phyloP scores from a whole-genome alignment of 2,113 vertebrate genomes.

The Bos javanicus region DNA sequence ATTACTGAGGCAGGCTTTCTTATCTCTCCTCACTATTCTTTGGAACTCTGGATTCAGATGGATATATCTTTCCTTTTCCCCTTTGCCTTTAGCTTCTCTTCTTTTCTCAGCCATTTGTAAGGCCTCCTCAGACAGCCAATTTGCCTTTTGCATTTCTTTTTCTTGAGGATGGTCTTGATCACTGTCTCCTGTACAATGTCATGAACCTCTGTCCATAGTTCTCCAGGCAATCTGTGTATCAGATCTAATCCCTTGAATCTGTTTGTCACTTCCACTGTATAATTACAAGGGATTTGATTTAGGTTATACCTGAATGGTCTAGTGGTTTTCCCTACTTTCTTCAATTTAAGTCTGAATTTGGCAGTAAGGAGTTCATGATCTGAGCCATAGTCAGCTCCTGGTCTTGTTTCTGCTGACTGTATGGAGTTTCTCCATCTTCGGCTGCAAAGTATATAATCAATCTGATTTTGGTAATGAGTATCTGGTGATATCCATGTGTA shows the following conservation, averaged over 20 bases:
- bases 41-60: not conserved
- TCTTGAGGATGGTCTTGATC: not conserved
- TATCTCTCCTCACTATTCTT: not conserved
- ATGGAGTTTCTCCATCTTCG: not conserved
- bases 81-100: not conserved
- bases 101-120: not conserved
- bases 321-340: not conserved
- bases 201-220: not conserved
- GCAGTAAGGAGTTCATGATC: not conserved
- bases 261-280: not conserved
- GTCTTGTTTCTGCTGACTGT: not conserved
- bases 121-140: not conserved
- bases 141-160: not conserved
- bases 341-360: not conserved
- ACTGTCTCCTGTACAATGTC: not conserved
- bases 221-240: not conserved
- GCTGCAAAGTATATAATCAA: not conserved
- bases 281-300: not conserved
- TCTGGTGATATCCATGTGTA: not conserved
- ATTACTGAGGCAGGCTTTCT: not conserved
- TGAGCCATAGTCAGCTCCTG: not conserved
- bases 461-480: not conserved
- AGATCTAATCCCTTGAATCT: not conserved
- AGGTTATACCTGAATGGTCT: not conserved
- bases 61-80: not conserved